Evolutionary conservation across 2,888 invertebrate genomes (phyloP).

Genomic region (Pseudococcus jackbeardsleyi): DNA sequence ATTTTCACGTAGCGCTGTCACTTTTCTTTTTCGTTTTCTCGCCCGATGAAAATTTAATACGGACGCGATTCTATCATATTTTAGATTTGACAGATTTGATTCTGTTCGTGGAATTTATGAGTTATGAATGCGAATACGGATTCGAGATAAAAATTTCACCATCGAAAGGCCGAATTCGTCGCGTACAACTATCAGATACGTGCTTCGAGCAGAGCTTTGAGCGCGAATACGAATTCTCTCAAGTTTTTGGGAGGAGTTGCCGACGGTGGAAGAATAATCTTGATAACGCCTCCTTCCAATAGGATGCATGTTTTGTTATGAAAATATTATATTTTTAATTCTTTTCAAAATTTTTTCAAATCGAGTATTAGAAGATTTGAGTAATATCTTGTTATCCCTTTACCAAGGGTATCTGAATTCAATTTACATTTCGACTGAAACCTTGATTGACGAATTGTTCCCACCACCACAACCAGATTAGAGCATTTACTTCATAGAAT

Average conservation of each 20-base stretch:
- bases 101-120: conserved; percentile 31
- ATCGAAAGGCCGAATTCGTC: not conserved
- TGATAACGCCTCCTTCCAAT: not conserved
- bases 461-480: too few relatives aligned
- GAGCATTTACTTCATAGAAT: too few relatives aligned
- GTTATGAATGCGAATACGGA: conserved; percentile 33
- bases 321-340: not conserved
- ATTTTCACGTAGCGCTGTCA: conserved; percentile 21
- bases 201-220: not conserved
- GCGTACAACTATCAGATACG: not conserved
- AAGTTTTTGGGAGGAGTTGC: conserved; percentile 17
- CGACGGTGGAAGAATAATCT: not conserved
- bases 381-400: too few relatives aligned
- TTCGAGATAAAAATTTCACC: conserved; percentile 26
- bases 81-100: conserved; percentile 50
- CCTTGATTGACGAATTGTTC: too few relatives aligned
- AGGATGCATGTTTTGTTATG: not conserved
- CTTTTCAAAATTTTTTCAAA: not conserved
- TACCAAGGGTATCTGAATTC: too few relatives aligned
- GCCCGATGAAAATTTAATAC: conserved; percentile 34
- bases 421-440: too few relatives aligned
- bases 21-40: conserved; percentile 2
- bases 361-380: not conserved
- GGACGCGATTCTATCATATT: conserved; percentile 44
- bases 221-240: not conserved